Evolutionary conservation across 2,888 invertebrate species (phyloP).

Genomic region (Tetramorium bicarinatum): DNA sequence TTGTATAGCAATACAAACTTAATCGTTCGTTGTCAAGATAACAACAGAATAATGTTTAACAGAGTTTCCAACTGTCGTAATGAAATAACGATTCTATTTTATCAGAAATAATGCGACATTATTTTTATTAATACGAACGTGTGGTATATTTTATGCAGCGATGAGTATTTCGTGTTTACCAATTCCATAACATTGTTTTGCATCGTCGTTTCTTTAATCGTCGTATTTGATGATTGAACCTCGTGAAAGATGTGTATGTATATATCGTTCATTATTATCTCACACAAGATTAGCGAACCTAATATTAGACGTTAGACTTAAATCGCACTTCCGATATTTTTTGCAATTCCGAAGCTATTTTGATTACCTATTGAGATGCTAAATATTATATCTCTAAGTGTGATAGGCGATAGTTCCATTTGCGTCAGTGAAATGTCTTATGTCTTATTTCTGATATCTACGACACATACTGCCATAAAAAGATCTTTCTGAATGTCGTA

Average conservation of each 20-base stretch:
- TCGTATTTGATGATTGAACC: background rate
- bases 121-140: slow-evolving; percentile 1
- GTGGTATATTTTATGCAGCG: background rate
- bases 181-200: background rate
- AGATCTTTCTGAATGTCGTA: slow-evolving; percentile 14
- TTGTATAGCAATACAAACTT: slow-evolving; percentile 30
- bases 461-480: slow-evolving; percentile 48
- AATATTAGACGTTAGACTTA: slow-evolving; percentile 37
- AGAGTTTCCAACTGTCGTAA: background rate
- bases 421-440: slow-evolving; percentile 26
- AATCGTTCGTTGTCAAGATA: slow-evolving; percentile 22
- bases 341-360: slow-evolving; percentile 43
- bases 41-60: background rate
- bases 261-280: slow-evolving; percentile 7
- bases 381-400: slow-evolving; percentile 41
- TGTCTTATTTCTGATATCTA: slow-evolving; percentile 33
- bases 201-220: background rate
- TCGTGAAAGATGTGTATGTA: background rate
- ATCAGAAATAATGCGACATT: background rate
- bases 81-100: slow-evolving; percentile 29
- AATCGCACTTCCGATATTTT: slow-evolving; percentile 43
- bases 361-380: slow-evolving; percentile 48
- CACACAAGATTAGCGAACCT: slow-evolving; percentile 9
- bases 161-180: background rate
- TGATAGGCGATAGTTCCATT: slow-evolving; percentile 32